phyloP scores from a whole-genome alignment of 2,113 vertebrate species.

The Rhagologus leucostigma region DNA sequence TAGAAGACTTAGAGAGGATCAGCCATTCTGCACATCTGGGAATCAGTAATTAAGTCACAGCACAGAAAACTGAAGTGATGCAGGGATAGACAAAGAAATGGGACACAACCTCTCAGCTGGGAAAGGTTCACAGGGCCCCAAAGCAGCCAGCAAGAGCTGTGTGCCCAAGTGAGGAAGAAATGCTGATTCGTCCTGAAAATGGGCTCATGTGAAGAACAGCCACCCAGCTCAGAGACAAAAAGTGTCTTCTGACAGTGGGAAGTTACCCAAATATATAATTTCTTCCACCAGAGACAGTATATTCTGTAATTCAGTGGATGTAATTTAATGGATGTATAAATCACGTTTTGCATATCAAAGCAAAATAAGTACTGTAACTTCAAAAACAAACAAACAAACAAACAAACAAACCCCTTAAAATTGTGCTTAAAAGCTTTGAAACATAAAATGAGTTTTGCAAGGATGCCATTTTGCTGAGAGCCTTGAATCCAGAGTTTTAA shows the following conservation, averaged over 20 bases:
- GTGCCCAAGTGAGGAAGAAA: not conserved
- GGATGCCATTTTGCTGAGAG: not conserved
- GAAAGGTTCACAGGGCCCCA: not conserved
- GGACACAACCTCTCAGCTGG: not conserved
- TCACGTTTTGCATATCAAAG: not conserved
- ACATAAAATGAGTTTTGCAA: not conserved
- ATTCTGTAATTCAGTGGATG: not conserved
- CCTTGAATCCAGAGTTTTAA: not conserved
- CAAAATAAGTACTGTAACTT: not conserved
- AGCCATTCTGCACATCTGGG: not conserved
- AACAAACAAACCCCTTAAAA: not conserved
- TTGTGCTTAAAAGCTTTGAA: not conserved
- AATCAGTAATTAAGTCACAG: not conserved
- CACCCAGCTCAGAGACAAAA: not conserved
- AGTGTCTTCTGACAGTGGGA: not conserved
- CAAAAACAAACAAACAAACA: not conserved
- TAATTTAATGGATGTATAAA: not conserved
- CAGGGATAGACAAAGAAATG: not conserved
- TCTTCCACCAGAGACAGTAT: not conserved
- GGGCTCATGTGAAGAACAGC: not conserved
- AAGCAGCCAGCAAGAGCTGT: not conserved
- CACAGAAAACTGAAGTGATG: not conserved
- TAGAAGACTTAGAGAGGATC: not conserved
- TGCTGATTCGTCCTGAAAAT: not conserved
- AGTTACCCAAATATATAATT: not conserved